These are phyloP conservation scores for Plebejus anna DNA, from an alignment of 2,888 invertebrate species.

Conservation along the genomic window DNA sequence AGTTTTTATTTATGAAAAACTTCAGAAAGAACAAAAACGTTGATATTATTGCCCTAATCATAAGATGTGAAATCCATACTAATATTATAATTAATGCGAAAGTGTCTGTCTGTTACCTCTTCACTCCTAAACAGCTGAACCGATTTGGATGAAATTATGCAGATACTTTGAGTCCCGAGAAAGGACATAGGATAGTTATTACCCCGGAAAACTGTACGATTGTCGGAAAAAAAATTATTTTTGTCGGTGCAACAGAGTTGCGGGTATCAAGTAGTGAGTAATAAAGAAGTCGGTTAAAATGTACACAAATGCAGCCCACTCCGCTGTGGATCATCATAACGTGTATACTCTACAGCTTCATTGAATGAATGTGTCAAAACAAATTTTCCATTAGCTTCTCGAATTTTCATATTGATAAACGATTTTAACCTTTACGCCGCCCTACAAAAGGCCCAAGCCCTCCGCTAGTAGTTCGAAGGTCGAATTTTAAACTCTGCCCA, in stretches of 20 bases:
- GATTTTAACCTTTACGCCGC: not conserved
- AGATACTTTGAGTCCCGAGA: no score
- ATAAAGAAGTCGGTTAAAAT: no score
- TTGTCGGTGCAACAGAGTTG: not conserved
- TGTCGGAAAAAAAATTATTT: not conserved
- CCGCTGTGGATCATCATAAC: not conserved
- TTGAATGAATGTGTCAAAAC: not conserved
- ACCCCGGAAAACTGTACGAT: no score
- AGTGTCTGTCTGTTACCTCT: no score
- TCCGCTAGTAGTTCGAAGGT: not conserved
- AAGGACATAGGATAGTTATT: no score
- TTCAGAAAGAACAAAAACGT: not conserved
- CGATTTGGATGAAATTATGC: no score
- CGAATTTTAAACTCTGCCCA: conserved; percentile 4
- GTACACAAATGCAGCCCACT: not conserved
- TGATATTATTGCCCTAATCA: no score
- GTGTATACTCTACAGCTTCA: not conserved
- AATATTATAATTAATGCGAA: no score
- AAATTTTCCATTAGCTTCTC: not conserved
- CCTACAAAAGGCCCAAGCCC: not conserved
- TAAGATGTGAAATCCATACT: no score
- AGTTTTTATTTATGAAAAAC: not conserved
- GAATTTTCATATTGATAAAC: not conserved
- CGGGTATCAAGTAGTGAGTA: not conserved
- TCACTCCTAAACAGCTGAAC: no score